Evolutionary conservation across 1,140 invertebrate species (phyloP), one percentile per base, ranked within the genome.

Genomic region (Vollenhovia emeryi): DNA sequence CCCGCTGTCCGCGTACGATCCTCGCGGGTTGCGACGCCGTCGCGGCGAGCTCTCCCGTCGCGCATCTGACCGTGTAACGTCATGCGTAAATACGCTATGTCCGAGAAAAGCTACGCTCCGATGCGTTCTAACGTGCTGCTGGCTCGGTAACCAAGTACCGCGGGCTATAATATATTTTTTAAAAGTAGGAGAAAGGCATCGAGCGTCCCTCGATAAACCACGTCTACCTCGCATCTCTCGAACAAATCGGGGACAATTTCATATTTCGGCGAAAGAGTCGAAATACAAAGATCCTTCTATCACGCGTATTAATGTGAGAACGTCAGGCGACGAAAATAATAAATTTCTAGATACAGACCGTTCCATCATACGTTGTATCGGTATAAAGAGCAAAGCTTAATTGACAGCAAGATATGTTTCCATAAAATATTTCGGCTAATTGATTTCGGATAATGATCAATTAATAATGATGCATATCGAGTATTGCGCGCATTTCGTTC

Each of bases 31-130:
- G 71, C 21, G 24, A 36, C 33, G 21, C 52, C 36, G 21, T 27
- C 52, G 27, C 62, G 21, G 45, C 4, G 45, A 79, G 45, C 43
- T 79, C n/a, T 52, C 76, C 15, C 60, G 13, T 36, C 9, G 43
- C 9, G 40, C 36, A 24, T 18, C 69, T 24, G 55, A 18, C 24
- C 27, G 79, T 83, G 80, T 60, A 74, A 74, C 43, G 3, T 4
- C 21, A 24, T 30, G 27, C 43, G 13, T 24, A 79, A 79, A 79
- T 79, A 68, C 15, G 33, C 40, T 79, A 27, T 57, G 55, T 62
- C 15, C 30, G 30, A 36, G 75, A 52, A 79, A 68, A 68, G 30
- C 21, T n/a, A 64, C 33, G 75, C 60, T 79, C 45, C 62, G 60
- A 40, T 79, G 48, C 62, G 18, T 40, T 68, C 36, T 27, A 68